A percentile compares a stretch with the other conserved stretches of the same genome.
Evolutionary conservation across 2,113 vertebrate species (phyloP).

Genomic region (Oriolus oriolus): DNA sequence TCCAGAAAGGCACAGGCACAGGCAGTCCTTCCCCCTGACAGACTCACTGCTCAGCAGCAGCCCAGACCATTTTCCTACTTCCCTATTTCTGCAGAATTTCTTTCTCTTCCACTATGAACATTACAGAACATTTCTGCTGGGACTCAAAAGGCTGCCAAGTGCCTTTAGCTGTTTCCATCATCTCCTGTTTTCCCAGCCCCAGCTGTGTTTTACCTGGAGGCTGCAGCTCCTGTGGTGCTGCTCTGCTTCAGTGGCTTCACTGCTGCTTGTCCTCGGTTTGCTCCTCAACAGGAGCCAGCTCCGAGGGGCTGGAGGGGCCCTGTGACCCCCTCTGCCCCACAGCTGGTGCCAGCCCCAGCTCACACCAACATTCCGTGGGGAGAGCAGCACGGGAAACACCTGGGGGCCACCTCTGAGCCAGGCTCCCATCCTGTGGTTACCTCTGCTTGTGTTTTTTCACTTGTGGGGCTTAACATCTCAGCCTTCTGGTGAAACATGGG

Average conservation of each 20-base stretch:
- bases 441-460: background rate
- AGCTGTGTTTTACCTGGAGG: background rate
- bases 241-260: background rate
- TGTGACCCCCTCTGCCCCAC: rapidly evolving
- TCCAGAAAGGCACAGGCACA: background rate
- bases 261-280: rapidly evolving
- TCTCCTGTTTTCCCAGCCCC: background rate
- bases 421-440: background rate
- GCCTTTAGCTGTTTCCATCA: background rate
- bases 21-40: background rate
- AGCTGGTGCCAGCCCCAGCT: background rate
- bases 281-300: background rate
- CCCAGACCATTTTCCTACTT: background rate
- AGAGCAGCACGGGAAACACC: background rate
- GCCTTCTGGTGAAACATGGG: background rate
- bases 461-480: background rate
- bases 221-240: background rate
- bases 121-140: background rate
- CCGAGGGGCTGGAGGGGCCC: background rate
- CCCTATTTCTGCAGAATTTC: background rate
- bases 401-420: rapidly evolving
- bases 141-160: background rate
- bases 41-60: background rate
- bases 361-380: rapidly evolving
- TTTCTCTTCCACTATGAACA: background rate